A percentile compares a stretch with the other conserved stretches of the same genome.
phyloP scores from a whole-genome alignment of 2,797 vertebrate species.

The Eulemur mongoz region DNA sequence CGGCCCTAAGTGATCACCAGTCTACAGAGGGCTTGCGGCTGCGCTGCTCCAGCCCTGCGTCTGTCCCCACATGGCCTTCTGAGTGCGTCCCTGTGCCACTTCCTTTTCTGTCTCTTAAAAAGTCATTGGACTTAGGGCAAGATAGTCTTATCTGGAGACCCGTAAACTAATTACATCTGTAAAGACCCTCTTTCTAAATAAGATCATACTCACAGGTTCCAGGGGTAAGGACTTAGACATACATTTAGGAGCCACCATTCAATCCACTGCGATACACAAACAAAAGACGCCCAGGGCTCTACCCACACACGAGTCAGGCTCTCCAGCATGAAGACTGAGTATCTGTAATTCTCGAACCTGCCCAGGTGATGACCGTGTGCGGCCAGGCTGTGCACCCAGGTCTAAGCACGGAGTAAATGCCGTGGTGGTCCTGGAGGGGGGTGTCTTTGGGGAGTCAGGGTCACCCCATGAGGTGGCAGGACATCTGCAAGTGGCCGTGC shows the following conservation, averaged over 20 bases:
- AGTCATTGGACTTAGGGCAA: background rate
- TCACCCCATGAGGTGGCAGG: background rate
- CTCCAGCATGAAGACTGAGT: background rate
- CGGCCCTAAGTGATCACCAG: background rate
- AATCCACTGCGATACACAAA: background rate
- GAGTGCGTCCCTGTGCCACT: no score
- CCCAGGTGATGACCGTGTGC: background rate
- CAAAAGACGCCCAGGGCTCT: background rate
- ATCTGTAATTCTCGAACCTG: background rate
- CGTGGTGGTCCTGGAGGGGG: no score
- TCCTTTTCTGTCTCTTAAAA: background rate
- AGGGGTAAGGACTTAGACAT: fast-evolving
- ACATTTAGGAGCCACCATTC: background rate
- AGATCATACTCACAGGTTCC: background rate
- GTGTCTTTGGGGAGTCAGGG: background rate
- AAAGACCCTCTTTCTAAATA: background rate
- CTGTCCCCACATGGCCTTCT: fast-evolving
- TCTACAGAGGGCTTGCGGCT: background rate
- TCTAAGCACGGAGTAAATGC: background rate
- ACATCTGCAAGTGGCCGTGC: background rate
- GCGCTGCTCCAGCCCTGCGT: fast-evolving
- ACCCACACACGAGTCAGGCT: background rate
- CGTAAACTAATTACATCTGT: background rate
- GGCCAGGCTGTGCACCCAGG: background rate
- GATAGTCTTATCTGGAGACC: background rate